Percentiles rank a stretch among this genome's conserved stretches.
Conservation (phyloP, 1,140 invertebrate genomes). For the Monomorium pharaonis region DNA sequence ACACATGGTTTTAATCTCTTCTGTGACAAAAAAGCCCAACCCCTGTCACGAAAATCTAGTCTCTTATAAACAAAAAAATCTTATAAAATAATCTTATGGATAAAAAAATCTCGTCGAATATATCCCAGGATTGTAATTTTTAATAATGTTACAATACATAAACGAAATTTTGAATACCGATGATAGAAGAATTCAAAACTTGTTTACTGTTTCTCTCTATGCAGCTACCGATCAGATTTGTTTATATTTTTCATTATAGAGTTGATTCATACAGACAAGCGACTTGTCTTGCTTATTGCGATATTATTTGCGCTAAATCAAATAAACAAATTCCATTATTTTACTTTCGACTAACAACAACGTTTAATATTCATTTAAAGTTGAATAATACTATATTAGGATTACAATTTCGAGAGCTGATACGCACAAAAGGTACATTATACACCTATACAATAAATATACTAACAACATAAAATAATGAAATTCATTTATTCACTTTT, state of each 20-base stretch:
- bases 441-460: constrained; percentile 4
- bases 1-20: constrained; percentile 8
- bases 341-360: constrained; percentile 29
- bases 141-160: neutral
- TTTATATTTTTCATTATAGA: neutral
- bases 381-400: constrained; percentile 41
- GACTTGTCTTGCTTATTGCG: constrained; percentile 7
- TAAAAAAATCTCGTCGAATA: neutral
- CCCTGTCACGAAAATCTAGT: neutral
- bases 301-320: constrained; percentile 42
- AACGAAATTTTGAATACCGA: constrained; percentile 6
- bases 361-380: constrained; percentile 53
- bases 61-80: too few species aligned
- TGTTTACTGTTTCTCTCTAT: neutral
- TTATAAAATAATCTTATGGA: too few species aligned
- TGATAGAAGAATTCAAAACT: neutral
- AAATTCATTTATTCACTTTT: constrained; percentile 29
- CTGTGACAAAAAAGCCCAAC: neutral
- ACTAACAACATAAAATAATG: constrained; percentile 35
- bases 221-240: constrained; percentile 16
- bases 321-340: constrained; percentile 43
- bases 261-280: constrained; percentile 32
- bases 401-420: constrained; percentile 43
- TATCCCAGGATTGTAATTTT: constrained; percentile 1
- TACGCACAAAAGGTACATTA: neutral